A percentile compares a stretch with the other conserved stretches of the same genome.
Evolutionary conservation across 1,140 invertebrate genomes (phyloP).

Genomic region (Lanistes nyassanus): DNA sequence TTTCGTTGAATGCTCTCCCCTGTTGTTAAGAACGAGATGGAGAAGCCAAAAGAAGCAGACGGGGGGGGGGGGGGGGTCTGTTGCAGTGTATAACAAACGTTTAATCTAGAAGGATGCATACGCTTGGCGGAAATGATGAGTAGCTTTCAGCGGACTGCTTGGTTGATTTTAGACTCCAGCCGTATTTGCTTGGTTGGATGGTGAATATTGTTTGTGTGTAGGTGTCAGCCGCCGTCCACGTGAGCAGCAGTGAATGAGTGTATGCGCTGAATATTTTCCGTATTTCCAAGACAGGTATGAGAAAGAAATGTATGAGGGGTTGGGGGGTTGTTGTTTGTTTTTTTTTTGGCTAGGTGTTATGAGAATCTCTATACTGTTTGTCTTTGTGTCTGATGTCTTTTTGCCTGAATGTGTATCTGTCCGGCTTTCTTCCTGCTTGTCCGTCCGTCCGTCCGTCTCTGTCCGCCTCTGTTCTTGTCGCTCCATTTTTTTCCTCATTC

Average conservation of each 20-base stretch:
- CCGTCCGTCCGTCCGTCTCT: background rate
- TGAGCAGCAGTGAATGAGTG: background rate
- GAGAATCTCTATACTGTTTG: no score
- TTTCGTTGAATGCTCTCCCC: no score
- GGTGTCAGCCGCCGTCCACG: background rate
- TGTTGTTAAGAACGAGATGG: background rate
- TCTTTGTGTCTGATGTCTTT: background rate
- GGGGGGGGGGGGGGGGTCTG: constrained; percentile 9
- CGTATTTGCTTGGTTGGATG: no score
- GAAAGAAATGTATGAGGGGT: no score
- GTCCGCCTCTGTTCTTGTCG: background rate
- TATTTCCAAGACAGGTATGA: no score
- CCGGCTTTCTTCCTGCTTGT: background rate
- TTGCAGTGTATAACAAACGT: background rate
- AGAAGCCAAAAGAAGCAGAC: background rate
- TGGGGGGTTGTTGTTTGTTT: no score
- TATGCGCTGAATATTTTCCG: no score
- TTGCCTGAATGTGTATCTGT: background rate
- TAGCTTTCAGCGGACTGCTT: background rate
- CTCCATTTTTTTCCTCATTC: no score
- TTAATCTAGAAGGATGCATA: background rate
- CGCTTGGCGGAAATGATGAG: background rate
- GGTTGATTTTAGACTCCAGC: no score
- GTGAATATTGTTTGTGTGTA: no score
- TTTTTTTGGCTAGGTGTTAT: no score